Evolutionary conservation across 2,888 invertebrate genomes (phyloP), one percentile per base, ranked within the genome.

Genomic region (Micoletzkya japonica): DNA sequence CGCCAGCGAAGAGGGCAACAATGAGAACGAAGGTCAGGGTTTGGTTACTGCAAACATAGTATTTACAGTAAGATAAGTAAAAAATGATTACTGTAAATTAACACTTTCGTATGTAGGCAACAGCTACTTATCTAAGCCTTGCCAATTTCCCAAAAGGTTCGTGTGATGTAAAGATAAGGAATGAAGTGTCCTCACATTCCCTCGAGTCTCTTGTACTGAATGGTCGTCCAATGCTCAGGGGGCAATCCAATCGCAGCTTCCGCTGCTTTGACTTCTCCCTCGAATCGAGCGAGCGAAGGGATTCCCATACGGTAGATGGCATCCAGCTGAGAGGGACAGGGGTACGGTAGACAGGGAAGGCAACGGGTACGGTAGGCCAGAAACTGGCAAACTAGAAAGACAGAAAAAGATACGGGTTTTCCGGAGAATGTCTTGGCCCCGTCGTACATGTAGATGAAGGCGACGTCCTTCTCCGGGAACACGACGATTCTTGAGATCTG

Each of bases 251-350:
- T 73, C 4, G 80, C 89, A 68, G 90, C 88, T 87, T 97, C 96
- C 0, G 91, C 92, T 77, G 91, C 91, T 37, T 95, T 89, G 36
- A 97, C 87, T 87, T 94, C 94, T 81, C 92, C 92, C 87, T 97
- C 96, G 86, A 96, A 93, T 77, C 91, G 90, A 68, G 91, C 90
- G 36, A 92, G 90, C 84, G 93, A 92, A 0, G 92, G 91, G 10
- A 94, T 90, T 84, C 92, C 92, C 92, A 94, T 92, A 79, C 92
- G 91, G 56, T 81, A 82, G 26, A 77, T 58, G 6, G 70, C 72
- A 1, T 75, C 73, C 49, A 81, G 39, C 68, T 76, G 49, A 58
- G 76, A 56, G 10, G 37, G 17, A 10, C 10, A 17, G 7, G 17
- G 7, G 39, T 39, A 39, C 39, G 39, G 7, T 39, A 10, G 10